A percentile compares a stretch with the other conserved stretches of the same genome.
Conservation (phyloP, 1,140 invertebrate species). For the Lasaia peninsularis region DNA sequence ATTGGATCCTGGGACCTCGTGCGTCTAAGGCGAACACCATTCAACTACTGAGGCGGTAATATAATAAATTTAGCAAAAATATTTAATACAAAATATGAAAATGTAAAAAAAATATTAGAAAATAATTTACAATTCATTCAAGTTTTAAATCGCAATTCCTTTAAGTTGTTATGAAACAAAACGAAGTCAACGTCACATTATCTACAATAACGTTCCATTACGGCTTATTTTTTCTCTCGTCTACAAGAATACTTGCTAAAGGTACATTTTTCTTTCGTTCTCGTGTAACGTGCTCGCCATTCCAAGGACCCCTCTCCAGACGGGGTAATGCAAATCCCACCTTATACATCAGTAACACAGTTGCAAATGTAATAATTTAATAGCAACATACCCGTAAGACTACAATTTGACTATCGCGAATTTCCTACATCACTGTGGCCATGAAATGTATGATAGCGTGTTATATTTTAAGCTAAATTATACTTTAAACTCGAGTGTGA, state of each 20-base stretch:
- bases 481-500: conserved; percentile 35
- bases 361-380: conserved; percentile 74
- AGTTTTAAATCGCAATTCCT: not conserved
- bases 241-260: conserved; percentile 69
- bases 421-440: conserved; percentile 58
- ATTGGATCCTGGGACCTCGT: no score
- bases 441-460: conserved; percentile 53
- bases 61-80: no score
- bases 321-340: conserved; percentile 63
- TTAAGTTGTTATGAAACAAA: conserved; percentile 21
- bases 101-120: no score
- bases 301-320: conserved; percentile 56
- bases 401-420: conserved; percentile 77
- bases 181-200: conserved; percentile 36
- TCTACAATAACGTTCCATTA: conserved; percentile 72
- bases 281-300: conserved; percentile 51
- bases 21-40: no score
- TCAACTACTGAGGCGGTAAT: no score
- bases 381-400: conserved; percentile 68
- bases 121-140: no score
- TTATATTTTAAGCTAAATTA: conserved; percentile 33
- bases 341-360: conserved; percentile 65
- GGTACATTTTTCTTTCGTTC: conserved; percentile 76
- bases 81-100: no score
- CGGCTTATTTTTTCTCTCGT: conserved; percentile 70